These are phyloP conservation scores for Matsumurasca onukii DNA, from an alignment of 1,140 invertebrate species.

Conservation along the genomic window DNA sequence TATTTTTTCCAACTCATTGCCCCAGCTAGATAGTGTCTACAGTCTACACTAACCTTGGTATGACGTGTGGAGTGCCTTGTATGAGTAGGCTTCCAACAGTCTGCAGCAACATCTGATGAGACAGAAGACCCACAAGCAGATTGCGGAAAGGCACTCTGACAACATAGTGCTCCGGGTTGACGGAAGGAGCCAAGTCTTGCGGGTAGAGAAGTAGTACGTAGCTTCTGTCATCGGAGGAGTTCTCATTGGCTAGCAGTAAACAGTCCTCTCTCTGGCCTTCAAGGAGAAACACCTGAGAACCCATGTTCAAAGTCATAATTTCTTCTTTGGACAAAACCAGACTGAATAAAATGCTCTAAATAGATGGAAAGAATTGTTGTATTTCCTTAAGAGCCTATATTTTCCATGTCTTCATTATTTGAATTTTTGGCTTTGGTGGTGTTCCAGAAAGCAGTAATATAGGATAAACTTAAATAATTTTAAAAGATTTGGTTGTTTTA, in stretches of 20 bases:
- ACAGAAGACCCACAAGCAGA: constrained; percentile 82
- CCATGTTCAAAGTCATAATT: neutral
- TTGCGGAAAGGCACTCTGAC: constrained; percentile 82
- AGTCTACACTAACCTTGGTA: constrained; percentile 51
- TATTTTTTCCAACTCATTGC: too few species aligned
- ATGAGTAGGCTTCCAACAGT: constrained; percentile 84
- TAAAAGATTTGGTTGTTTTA: too few species aligned
- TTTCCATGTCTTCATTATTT: too few species aligned
- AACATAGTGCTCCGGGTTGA: constrained; percentile 77
- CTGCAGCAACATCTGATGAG: constrained; percentile 89
- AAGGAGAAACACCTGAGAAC: constrained; percentile 62
- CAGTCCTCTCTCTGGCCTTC: constrained; percentile 59
- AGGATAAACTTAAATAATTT: too few species aligned
- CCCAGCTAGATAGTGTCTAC: too few species aligned
- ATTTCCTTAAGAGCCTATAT: too few species aligned
- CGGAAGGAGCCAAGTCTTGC: constrained; percentile 66
- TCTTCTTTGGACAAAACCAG: neutral
- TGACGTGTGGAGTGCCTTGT: constrained; percentile 57
- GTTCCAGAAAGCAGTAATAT: too few species aligned
- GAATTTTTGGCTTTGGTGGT: too few species aligned
- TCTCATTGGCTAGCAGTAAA: constrained; percentile 41
- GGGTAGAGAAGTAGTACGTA: constrained; percentile 90
- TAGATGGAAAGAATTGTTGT: too few species aligned
- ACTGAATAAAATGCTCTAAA: neutral
- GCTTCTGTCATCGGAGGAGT: constrained; percentile 64